Base-by-base conservation (phyloP, 2,888 invertebrate genomes). In the Drosophila stalkeri region DNA sequence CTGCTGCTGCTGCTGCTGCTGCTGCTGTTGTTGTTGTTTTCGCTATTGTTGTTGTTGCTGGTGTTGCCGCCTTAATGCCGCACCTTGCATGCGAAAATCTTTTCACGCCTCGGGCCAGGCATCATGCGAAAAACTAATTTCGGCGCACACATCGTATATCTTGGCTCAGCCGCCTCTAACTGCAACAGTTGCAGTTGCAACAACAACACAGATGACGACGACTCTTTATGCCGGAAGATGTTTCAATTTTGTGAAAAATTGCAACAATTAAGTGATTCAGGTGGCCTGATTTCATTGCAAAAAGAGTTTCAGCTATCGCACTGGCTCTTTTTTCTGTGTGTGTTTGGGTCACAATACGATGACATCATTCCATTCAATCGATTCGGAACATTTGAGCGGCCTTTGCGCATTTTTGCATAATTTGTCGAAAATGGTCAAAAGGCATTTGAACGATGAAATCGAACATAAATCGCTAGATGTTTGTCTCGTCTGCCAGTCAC, bases 31-130 rank as follows among this genome's bases (percentile, higher is more conserved):
- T 23, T 70, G 65, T 20, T 73, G 52, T 11, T n/a, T n/a, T n/a
- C n/a, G n/a, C n/a, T n/a, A n/a, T n/a, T 64, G 61, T 8, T 67
- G 63, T 27, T 72, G 75, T 51, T 41, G 70, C 16, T 72, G 49
- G 39, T 31, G 64, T 61, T 61, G 49, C 56, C 49, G 64, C 66
- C 64, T 62, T 57, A 75, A 39, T 67, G 90, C 86, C 88, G 82
- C 90, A 89, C 90, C 88, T 89, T 85, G 85, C 85, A 80, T 82
- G 85, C 72, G 89, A 90, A 85, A 90, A 86, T 83, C 86, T 86
- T 86, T 86, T 86, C 85, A 88, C 89, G 86, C 86, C 86, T 82
- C 75, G 64, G 80, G 90, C 71, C 63, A 64, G 62, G 74, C 89
- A 76, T 61, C 83, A 86, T 86, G 85, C 89, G 89, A 86, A 86